Evolutionary conservation across 2,888 invertebrate species (phyloP), one percentile per base, ranked within the genome.

Genomic region (Augiades crinisus): DNA sequence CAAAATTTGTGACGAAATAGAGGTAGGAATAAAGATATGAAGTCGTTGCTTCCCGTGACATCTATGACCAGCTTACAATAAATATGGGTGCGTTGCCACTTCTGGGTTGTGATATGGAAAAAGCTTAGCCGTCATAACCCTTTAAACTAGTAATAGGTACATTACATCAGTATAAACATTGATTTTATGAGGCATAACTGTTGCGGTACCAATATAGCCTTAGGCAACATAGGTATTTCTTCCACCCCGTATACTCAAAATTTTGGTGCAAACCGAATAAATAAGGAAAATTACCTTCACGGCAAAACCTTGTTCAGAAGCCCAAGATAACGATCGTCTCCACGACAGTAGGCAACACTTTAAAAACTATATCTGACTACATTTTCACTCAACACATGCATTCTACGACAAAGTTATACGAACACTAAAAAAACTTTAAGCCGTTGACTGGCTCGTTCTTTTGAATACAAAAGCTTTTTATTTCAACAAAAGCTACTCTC

Each of bases 401-500:
- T 68, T 66, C 82, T 68, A 69, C 69, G 55, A 70, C 72, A 67
- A 71, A 64, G 75, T 71, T 81, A 72, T 72, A 68, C 63, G 64
- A 67, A 75, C 73, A 86, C 86, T 86, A 68, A 86, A 83, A 79
- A 82, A 82, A 78, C 67, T 66, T 69, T 64, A 72, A 77, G 68
- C 77, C 77, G 75, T 78, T 77, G 72, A 67, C 62, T 64, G 68
- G 56, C 63, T 63, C 64, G 64, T 73, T 74, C 72, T 73, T 81
- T 74, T 65, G 72, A 78, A 80, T 77, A 84, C 70, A 74, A 80
- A 71, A 67, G 67, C 65, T 79, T 81, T 81, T 78, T 75, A 72
- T 70, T 65, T 31, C 63, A 73, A 79, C 79, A 78, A 78, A 73
- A 64, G 74, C 70, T 67, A 80, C 87, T 87, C 84, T 87, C 88